These are phyloP conservation scores for Sebastes fasciatus DNA, from an alignment of 2,113 vertebrate genomes.

Conservation along the genomic window DNA sequence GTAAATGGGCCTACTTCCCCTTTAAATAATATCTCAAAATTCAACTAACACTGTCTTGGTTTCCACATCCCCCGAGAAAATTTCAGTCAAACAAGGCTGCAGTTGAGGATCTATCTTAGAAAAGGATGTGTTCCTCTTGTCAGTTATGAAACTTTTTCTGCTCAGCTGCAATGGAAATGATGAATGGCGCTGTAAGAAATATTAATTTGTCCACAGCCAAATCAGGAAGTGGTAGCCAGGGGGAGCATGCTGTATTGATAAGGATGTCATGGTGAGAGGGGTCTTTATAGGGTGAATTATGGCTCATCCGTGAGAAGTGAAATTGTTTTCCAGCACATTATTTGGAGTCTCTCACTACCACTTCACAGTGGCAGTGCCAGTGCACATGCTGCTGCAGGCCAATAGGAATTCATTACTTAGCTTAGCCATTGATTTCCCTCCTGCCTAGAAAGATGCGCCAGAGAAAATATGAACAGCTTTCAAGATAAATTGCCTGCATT, in stretches of 20 bases:
- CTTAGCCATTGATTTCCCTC: slow-evolving; percentile 67
- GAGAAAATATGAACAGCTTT: slow-evolving; percentile 64
- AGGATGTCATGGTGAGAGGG: slow-evolving; percentile 32
- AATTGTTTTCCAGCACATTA: slow-evolving; percentile 61
- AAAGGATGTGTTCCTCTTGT: slow-evolving; percentile 17
- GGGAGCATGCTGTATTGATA: slow-evolving; percentile 48
- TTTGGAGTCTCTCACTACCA: slow-evolving; percentile 27
- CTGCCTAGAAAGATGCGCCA: slow-evolving; percentile 32
- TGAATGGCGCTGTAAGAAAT: slow-evolving; percentile 27
- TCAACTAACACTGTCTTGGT: not conserved
- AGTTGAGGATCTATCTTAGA: not conserved
- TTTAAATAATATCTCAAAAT: not conserved
- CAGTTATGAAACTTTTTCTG: slow-evolving; percentile 26
- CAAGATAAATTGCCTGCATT: slow-evolving; percentile 57
- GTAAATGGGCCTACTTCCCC: no score
- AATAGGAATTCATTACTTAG: slow-evolving; percentile 68
- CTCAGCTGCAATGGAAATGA: slow-evolving; percentile 28
- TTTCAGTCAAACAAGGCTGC: slow-evolving; percentile 1
- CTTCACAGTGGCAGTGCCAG: slow-evolving; percentile 59
- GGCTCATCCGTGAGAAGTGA: slow-evolving; percentile 43
- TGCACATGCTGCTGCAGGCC: slow-evolving; percentile 38
- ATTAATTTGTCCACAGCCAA: slow-evolving; percentile 38
- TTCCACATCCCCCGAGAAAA: not conserved
- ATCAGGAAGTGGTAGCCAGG: slow-evolving; percentile 29
- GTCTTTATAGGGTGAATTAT: slow-evolving; percentile 59